Evolutionary conservation across 2,888 invertebrate genomes (phyloP).

Genomic region (Leptinotarsa peninsularis): DNA sequence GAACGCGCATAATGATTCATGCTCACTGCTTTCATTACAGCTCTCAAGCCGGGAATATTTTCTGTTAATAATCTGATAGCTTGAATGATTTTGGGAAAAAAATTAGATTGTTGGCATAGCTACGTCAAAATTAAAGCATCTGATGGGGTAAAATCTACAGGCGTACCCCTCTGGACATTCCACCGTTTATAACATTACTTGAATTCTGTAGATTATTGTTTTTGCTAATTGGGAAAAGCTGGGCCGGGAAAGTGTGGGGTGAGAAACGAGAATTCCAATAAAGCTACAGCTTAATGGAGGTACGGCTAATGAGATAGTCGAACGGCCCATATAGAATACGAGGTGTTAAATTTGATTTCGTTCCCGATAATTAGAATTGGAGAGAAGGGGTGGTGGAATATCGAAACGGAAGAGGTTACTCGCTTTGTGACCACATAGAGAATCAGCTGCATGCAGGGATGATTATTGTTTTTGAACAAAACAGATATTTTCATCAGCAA

Average conservation of each 20-base stretch:
- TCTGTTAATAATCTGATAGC: too few relatives aligned
- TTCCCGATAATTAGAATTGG: slow-evolving; percentile 4
- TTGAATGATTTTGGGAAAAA: too few relatives aligned
- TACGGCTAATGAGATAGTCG: slow-evolving; percentile 15
- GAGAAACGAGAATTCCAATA: slow-evolving; percentile 19
- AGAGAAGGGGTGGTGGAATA: slow-evolving; percentile 2
- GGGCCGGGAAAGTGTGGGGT: slow-evolving; percentile 13
- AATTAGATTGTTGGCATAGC: too few relatives aligned
- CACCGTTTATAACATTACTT: background rate
- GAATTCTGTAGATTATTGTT: slow-evolving; percentile 17
- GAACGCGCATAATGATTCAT: too few relatives aligned
- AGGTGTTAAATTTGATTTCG: slow-evolving; percentile 19
- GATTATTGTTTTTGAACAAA: background rate
- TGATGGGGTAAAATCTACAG: background rate
- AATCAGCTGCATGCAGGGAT: background rate
- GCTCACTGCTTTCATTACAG: too few relatives aligned
- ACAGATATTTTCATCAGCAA: background rate
- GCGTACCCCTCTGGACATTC: background rate
- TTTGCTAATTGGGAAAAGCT: slow-evolving; percentile 21
- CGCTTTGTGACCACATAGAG: background rate
- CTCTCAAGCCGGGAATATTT: too few relatives aligned
- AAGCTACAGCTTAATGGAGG: slow-evolving; percentile 17
- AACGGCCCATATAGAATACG: slow-evolving; percentile 6
- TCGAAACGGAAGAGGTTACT: background rate
- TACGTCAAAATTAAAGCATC: background rate